phyloP scores from a whole-genome alignment of 2,888 invertebrate species.

The Meteorus cinctellus region DNA sequence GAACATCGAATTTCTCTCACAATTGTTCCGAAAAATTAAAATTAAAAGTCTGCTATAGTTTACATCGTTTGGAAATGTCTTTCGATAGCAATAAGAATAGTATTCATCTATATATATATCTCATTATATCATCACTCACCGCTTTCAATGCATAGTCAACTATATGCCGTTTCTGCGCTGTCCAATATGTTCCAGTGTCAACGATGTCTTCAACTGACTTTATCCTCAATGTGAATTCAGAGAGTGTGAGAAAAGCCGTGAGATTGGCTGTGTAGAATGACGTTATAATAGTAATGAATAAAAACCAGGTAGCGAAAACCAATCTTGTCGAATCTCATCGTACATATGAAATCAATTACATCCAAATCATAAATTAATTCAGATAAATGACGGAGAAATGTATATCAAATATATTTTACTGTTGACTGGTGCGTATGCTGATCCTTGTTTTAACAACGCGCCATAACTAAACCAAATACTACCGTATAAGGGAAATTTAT shows the following conservation, averaged over 20 bases:
- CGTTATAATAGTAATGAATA: conserved; percentile 89
- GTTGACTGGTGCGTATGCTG: conserved; percentile 85
- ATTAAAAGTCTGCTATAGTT: not conserved
- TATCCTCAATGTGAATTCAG: conserved; percentile 87
- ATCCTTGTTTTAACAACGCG: conserved; percentile 90
- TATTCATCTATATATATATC: too few species aligned
- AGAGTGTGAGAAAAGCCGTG: conserved; percentile 90
- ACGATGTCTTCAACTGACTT: conserved; percentile 81
- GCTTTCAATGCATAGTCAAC: conserved; percentile 75
- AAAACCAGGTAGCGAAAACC: conserved; percentile 93
- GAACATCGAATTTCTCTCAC: too few species aligned
- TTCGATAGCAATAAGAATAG: not conserved
- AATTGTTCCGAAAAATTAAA: not conserved
- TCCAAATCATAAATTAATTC: not conserved
- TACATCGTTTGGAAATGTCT: too few species aligned
- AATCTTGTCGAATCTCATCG: conserved; percentile 86
- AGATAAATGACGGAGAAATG: not conserved
- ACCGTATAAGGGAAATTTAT: conserved; percentile 79
- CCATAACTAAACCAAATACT: conserved; percentile 93
- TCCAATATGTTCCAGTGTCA: conserved; percentile 81
- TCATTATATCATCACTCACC: conserved; percentile 12
- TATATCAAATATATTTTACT: conserved; percentile 75
- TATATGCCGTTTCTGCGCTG: conserved; percentile 81
- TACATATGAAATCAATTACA: not conserved
- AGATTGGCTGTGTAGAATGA: conserved; percentile 94